phyloP scores from a whole-genome alignment of 2,113 vertebrate species.

The Stictonetta naevosa region DNA sequence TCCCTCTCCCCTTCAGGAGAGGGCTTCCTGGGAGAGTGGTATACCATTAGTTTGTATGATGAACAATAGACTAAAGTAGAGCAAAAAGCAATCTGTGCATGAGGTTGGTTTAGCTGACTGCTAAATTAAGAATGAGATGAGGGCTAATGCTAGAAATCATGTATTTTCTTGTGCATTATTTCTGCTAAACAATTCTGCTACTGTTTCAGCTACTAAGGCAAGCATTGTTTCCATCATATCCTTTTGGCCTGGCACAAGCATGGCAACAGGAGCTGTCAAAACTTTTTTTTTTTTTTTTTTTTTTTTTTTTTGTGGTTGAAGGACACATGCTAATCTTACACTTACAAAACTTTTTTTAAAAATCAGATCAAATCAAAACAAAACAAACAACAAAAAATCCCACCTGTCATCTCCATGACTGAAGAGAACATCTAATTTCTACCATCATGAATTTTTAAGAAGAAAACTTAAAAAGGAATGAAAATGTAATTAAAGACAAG shows the following conservation, averaged over 20 bases:
- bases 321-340: neutral
- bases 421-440: neutral
- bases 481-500: neutral
- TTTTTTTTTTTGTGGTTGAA: neutral
- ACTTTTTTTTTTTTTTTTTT: neutral
- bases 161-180: neutral
- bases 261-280: neutral
- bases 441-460: neutral
- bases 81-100: neutral
- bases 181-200: neutral
- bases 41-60: neutral
- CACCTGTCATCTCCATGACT: neutral
- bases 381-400: rapidly evolving
- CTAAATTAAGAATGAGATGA: neutral
- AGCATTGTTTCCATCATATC: neutral
- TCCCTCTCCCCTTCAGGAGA: neutral
- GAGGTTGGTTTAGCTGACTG: neutral
- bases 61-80: neutral
- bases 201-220: neutral
- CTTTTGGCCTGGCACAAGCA: neutral
- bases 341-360: neutral
- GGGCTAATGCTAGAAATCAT: neutral
- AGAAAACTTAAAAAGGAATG: neutral
- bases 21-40: neutral
- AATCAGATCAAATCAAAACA: neutral